phyloP scores from a whole-genome alignment of 1,140 invertebrate species.

The Nautilus pompilius region DNA sequence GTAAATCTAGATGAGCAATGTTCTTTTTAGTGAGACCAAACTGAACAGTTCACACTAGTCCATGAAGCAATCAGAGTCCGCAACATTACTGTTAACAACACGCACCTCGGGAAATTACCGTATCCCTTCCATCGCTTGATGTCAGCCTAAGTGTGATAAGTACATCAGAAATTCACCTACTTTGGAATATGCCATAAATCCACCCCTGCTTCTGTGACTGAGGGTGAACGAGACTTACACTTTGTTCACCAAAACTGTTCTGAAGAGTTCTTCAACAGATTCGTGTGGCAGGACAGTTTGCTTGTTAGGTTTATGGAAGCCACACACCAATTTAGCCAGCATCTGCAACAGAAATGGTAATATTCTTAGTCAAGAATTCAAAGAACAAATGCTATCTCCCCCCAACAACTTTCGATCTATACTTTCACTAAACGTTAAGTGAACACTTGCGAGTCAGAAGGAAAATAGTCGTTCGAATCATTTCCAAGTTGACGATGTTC shows the following conservation, averaged over 20 bases:
- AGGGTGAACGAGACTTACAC: too few relatives aligned
- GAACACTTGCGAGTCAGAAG: background rate
- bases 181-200: too few relatives aligned
- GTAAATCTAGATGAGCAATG: too few relatives aligned
- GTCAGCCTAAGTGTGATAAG: too few relatives aligned
- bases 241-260: conserved; percentile 62
- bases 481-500: background rate
- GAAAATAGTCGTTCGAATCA: background rate
- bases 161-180: too few relatives aligned
- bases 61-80: too few relatives aligned
- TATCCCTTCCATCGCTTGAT: too few relatives aligned
- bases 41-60: too few relatives aligned
- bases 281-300: conserved; percentile 81
- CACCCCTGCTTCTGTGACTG: too few relatives aligned
- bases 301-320: conserved; percentile 89
- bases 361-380: background rate
- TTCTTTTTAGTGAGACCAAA: too few relatives aligned
- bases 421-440: background rate
- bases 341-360: conserved; percentile 57
- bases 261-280: conserved; percentile 65
- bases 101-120: too few relatives aligned
- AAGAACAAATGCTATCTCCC: background rate
- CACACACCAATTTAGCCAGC: conserved; percentile 88
- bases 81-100: too few relatives aligned
- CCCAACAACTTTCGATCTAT: background rate